Percentiles rank a stretch among this genome's conserved stretches.
These are phyloP conservation scores for Dicrurus megarhynchus DNA, from an alignment of 2,113 vertebrate species.

Conservation along the genomic window DNA sequence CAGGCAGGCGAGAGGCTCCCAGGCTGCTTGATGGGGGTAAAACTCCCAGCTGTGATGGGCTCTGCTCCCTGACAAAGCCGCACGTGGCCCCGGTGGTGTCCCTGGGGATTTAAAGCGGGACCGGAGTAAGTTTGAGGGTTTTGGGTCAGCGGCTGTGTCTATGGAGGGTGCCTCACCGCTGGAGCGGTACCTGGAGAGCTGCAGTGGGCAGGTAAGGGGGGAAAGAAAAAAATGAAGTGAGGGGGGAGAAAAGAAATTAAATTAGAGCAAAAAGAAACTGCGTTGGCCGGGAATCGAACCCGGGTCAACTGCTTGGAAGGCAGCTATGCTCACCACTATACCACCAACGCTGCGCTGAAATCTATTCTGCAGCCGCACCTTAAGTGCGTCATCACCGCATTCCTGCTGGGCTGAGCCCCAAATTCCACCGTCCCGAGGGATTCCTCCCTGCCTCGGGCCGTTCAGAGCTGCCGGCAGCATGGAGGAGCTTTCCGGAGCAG, in stretches of 20 bases:
- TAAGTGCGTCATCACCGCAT: fast-evolving
- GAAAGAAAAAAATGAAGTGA: fast-evolving
- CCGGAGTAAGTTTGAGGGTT: fast-evolving
- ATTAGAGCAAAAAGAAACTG: fast-evolving
- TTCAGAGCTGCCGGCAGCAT: fast-evolving
- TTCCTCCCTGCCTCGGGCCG: fast-evolving
- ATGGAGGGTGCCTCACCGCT: conserved; percentile 71
- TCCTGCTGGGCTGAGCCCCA: fast-evolving
- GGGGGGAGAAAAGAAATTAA: fast-evolving
- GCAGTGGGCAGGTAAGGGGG: background rate
- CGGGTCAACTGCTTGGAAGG: conserved; percentile 78
- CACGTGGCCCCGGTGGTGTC: background rate
- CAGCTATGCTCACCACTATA: conserved; percentile 83
- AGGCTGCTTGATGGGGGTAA: background rate
- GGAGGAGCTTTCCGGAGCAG: fast-evolving
- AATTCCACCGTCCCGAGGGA: fast-evolving
- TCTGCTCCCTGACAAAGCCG: fast-evolving
- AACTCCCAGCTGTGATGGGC: background rate
- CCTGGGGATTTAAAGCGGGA: background rate
- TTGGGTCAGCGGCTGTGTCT: fast-evolving
- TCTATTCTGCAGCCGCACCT: fast-evolving
- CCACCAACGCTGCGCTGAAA: conserved; percentile 6
- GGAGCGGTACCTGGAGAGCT: conserved; percentile 81
- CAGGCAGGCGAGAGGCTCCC: background rate
- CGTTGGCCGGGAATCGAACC: conserved; percentile 68